Evolutionary conservation across 2,888 invertebrate species (phyloP).

Genomic region (Tryphoninae sp.): DNA sequence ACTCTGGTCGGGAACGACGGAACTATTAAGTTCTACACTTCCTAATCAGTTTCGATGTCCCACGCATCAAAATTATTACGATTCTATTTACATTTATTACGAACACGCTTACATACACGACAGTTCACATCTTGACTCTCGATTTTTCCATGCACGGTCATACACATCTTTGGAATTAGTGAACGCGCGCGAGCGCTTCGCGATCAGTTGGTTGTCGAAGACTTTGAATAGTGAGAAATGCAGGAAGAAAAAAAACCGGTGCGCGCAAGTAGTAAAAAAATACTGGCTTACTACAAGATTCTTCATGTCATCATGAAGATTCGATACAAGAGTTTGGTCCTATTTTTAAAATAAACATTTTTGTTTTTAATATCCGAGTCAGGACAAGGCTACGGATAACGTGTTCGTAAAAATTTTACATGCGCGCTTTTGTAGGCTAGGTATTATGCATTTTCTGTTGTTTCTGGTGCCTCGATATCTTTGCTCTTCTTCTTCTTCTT

Average conservation of each 20-base stretch:
- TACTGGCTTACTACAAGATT: conserved; percentile 23
- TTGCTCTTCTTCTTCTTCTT: conserved; percentile 91
- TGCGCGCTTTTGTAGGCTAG: conserved; percentile 33
- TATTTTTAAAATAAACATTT: conserved; percentile 55
- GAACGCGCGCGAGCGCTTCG: neutral
- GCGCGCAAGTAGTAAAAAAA: conserved; percentile 41
- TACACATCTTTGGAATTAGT: conserved; percentile 1
- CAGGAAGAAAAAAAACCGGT: neutral
- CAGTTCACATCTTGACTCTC: neutral
- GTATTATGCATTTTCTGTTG: conserved; percentile 47
- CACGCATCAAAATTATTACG: conserved; percentile 31
- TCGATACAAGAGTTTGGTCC: conserved; percentile 46
- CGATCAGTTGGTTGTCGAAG: neutral
- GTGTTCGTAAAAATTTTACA: conserved; percentile 56
- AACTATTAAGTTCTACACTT: neutral
- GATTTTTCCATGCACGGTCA: conserved; percentile 4
- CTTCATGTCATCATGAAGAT: conserved; percentile 15
- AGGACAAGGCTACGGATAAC: conserved; percentile 33
- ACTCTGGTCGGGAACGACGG: neutral
- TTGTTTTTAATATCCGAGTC: conserved; percentile 38
- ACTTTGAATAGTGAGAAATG: neutral
- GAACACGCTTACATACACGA: conserved; percentile 10
- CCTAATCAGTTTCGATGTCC: conserved; percentile 24
- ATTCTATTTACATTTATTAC: conserved; percentile 60
- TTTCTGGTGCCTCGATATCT: conserved; percentile 82